A percentile compares a stretch with the other conserved stretches of the same genome.
These are phyloP conservation scores for Onychomys torridus DNA, from an alignment of 2,797 vertebrate species.

Conservation along the genomic window DNA sequence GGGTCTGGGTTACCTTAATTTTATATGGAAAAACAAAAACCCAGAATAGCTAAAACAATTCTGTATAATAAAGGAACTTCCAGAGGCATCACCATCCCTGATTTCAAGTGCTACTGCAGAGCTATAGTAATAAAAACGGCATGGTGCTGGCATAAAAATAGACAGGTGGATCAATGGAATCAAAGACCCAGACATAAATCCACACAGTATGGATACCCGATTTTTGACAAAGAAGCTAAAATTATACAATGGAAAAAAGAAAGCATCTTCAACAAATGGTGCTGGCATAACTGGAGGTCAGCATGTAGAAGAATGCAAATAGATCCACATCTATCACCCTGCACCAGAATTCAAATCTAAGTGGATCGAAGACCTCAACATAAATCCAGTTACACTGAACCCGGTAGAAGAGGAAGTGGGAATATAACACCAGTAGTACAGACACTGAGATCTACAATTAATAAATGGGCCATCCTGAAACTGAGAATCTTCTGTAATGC, in stretches of 20 bases:
- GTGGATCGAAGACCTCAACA: background rate
- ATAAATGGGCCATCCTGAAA: background rate
- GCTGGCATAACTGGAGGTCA: background rate
- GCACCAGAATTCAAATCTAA: background rate
- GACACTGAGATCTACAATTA: background rate
- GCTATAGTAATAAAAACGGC: background rate
- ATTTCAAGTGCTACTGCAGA: background rate
- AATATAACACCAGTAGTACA: background rate
- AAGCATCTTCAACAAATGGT: background rate
- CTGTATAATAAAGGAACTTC: background rate
- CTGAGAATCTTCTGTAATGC: background rate
- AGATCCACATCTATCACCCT: background rate
- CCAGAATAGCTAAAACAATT: background rate
- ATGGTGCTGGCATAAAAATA: background rate
- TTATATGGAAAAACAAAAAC: background rate
- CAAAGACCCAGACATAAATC: background rate
- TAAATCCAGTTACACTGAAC: background rate
- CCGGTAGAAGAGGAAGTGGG: background rate
- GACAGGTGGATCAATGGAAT: background rate
- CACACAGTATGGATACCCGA: background rate
- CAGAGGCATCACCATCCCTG: background rate
- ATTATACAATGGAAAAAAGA: background rate
- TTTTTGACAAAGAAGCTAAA: background rate
- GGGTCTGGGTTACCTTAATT: too few species aligned
- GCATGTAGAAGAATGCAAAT: background rate